Conservation (phyloP, 2,113 vertebrate genomes). For the Octodon degus region DNA sequence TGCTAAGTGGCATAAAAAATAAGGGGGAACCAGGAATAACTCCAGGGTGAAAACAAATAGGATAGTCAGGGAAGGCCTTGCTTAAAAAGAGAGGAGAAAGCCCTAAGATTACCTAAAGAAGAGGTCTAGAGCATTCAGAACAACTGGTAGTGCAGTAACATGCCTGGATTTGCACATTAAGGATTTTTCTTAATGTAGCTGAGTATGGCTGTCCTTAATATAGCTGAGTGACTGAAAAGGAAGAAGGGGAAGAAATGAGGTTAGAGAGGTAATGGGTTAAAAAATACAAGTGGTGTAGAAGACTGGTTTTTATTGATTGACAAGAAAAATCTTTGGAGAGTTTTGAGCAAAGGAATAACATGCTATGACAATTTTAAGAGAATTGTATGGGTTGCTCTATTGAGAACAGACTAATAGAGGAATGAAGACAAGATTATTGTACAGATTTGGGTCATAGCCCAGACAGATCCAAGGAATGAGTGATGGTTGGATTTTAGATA, state of each 20-base stretch:
- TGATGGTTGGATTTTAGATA: no score
- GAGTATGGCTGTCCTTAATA: no score
- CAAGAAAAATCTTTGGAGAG: slow-evolving; percentile 4
- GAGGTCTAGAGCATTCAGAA: neutral
- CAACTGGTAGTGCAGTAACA: neutral
- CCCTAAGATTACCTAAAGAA: neutral
- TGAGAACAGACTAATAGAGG: no score
- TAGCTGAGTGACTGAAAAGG: neutral
- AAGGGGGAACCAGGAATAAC: neutral
- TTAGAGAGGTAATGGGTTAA: neutral
- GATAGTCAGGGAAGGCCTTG: neutral
- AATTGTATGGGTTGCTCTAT: no score
- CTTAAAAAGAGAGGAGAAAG: neutral
- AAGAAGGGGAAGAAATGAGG: neutral
- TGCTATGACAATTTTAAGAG: no score
- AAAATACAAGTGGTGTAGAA: neutral
- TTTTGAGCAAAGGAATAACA: neutral
- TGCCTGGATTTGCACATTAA: neutral
- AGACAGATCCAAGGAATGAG: no score
- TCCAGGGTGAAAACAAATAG: neutral
- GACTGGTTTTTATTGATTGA: neutral
- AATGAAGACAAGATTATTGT: no score
- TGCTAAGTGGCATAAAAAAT: neutral
- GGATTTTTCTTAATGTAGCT: neutral
- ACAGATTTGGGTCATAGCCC: no score